phyloP scores from a whole-genome alignment of 2,888 invertebrate genomes.

The Pegoplata infirma region DNA sequence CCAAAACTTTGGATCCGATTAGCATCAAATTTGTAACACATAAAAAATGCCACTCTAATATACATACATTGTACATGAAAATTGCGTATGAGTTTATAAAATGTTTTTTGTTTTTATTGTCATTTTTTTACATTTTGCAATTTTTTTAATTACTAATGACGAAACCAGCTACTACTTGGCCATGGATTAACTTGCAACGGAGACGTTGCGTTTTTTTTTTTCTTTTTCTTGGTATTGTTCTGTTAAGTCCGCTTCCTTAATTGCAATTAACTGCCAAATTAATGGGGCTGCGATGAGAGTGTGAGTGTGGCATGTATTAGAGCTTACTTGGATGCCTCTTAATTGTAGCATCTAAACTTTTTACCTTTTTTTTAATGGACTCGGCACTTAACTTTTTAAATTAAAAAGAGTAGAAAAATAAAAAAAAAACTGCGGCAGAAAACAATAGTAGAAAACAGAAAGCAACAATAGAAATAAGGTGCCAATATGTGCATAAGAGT shows the following conservation, averaged over 20 bases:
- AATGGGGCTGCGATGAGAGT: constrained; percentile 58
- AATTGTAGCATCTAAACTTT: constrained; percentile 60
- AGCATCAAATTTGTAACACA: no score
- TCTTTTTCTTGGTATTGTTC: constrained; percentile 43
- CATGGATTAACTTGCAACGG: constrained; percentile 55
- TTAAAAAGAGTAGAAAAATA: constrained; percentile 24
- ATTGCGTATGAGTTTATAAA: constrained; percentile 4
- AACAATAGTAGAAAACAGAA: constrained; percentile 41
- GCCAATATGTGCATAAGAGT: constrained; percentile 51
- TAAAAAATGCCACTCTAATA: no score
- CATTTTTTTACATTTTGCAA: constrained; percentile 61
- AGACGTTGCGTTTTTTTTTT: no score
- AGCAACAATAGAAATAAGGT: constrained; percentile 57
- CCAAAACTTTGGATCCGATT: no score
- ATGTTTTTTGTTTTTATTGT: constrained; percentile 62
- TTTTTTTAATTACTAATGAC: constrained; percentile 67
- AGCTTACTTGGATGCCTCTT: constrained; percentile 58
- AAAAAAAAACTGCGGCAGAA: constrained; percentile 40
- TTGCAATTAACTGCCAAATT: constrained; percentile 66
- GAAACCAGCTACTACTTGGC: constrained; percentile 56
- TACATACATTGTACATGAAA: constrained; percentile 9
- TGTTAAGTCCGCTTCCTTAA: constrained; percentile 61
- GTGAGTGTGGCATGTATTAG: constrained; percentile 20
- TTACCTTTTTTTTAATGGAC: constrained; percentile 53
- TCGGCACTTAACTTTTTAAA: constrained; percentile 42